Base-by-base conservation (phyloP, 2,888 invertebrate species). In the Papilio gigon region DNA sequence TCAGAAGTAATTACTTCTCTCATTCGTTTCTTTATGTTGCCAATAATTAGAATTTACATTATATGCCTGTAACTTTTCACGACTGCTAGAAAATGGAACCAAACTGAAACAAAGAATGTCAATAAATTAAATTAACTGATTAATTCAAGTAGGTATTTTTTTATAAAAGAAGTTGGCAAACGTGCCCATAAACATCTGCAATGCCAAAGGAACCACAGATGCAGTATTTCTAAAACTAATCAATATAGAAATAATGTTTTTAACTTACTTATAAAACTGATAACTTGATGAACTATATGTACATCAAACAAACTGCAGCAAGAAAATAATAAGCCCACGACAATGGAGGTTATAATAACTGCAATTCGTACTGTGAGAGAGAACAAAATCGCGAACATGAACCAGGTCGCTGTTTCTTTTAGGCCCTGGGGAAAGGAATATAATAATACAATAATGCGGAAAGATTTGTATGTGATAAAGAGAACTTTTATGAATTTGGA, bases 11-110 rank as follows among this genome's bases (percentile, higher is more conserved):
- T 6, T 22, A n/a, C n/a, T n/a, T n/a, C n/a, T n/a, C n/a, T n/a
- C n/a, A n/a, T n/a, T n/a, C n/a, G n/a, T n/a, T n/a, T n/a, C n/a
- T n/a, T n/a, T n/a, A n/a, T n/a, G n/a, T n/a, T n/a, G n/a, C n/a
- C n/a, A n/a, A n/a, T n/a, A n/a, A n/a, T 40, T 14, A 20, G 12
- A 12, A 35, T n/a, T 61, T 42, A 67, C 74, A 76, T 77, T 20
- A 47, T 35, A 1, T 72, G 71, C 63, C 71, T 72, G 60, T 74
- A 77, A 70, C 80, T 82, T 53, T 78, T 80, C 17, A 82, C 76
- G 2, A 83, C 74, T 20, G 80, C 47, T 62, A 81, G 50, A 60
- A 77, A 80, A 71, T 81, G 81, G 6, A 78, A 17, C 67, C 74
- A 71, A 60, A 79, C 83, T 84, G 77, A 67, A 83, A 83, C 67